phyloP scores from a whole-genome alignment of 2,113 vertebrate genomes.

The Delphinus delphis region DNA sequence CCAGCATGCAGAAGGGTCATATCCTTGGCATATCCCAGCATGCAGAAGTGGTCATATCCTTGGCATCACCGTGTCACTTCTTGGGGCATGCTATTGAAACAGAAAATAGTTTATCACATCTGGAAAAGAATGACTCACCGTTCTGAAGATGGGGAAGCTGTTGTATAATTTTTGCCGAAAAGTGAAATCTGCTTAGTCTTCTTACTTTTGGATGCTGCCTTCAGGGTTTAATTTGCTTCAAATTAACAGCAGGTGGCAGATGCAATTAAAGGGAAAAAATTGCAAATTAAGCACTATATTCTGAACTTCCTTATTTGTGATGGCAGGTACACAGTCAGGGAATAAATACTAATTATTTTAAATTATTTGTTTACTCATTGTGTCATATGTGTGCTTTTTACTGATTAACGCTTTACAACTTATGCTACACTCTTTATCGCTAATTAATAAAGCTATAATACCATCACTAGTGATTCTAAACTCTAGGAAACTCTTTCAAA shows the following conservation, averaged over 20 bases:
- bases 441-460: slow-evolving; percentile 67
- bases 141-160: not conserved
- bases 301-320: slow-evolving; percentile 73
- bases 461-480: slow-evolving; percentile 8
- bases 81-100: not conserved
- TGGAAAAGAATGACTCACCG: slow-evolving; percentile 20
- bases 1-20: not conserved
- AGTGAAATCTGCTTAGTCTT: not conserved
- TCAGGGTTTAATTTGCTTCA: slow-evolving; percentile 71
- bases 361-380: slow-evolving; percentile 80
- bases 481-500: not conserved
- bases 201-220: slow-evolving; percentile 61
- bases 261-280: slow-evolving; percentile 70
- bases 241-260: slow-evolving; percentile 65
- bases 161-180: slow-evolving; percentile 46
- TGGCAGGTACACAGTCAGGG: slow-evolving; percentile 59
- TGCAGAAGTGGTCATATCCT: not conserved
- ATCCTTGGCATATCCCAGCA: accelerated
- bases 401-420: slow-evolving; percentile 70
- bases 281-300: slow-evolving; percentile 67
- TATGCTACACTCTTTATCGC: slow-evolving; percentile 55
- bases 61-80: not conserved
- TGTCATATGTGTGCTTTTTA: slow-evolving; percentile 61
- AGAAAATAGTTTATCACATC: not conserved
- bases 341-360: slow-evolving; percentile 78